Base-by-base conservation (phyloP, 1,140 invertebrate genomes). In the Sycobia sp. region DNA sequence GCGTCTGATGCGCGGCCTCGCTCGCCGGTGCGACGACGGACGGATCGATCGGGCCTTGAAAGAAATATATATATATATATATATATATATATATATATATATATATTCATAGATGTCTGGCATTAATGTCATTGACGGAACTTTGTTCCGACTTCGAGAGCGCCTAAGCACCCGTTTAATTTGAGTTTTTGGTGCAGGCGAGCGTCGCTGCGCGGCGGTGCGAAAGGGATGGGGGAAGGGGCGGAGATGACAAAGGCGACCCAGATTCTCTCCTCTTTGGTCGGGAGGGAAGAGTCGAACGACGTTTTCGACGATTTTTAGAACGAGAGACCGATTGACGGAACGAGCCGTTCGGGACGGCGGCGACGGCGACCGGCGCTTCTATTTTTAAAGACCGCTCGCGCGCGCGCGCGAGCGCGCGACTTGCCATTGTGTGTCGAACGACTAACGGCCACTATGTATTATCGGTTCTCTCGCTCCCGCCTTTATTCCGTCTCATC, bases 271-370 rank as follows among this genome's bases (percentile, higher is more conserved):
- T 51, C 39, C 34, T 64, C 53, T 49, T 62, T 32, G 25, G 4
- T 32, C 29, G 5, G 50, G 14, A 43, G 57, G 23, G 47, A 27
- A 22, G 50, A 61, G 43, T n/a, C 49, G 38, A 53, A 61, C 39
- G 60, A 62, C 50, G 51, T 62, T 23, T 62, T 62, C 61, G 61
- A 62, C 61, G 61, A 62, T 62, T 62, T 62, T 62, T 62, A 54
- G 59, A 46, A 62, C 61, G 25, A 55, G n/a, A n/a, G n/a, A n/a
- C 23, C 51, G 61, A 62, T 62, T 56, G 61, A 62, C 53, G 61
- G 61, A 62, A 56, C 61, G 53, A 62, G 61, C 34, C 29, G 36
- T 34, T 23, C 54, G n/a, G n/a, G n/a, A n/a, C n/a, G n/a, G n/a
- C n/a, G n/a, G n/a, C n/a, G 27, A 43, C 34, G 38, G 4, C 29